A percentile compares a stretch with the other conserved stretches of the same genome.
Conservation (phyloP, 2,888 invertebrate genomes). For the Hipparchia semele region DNA sequence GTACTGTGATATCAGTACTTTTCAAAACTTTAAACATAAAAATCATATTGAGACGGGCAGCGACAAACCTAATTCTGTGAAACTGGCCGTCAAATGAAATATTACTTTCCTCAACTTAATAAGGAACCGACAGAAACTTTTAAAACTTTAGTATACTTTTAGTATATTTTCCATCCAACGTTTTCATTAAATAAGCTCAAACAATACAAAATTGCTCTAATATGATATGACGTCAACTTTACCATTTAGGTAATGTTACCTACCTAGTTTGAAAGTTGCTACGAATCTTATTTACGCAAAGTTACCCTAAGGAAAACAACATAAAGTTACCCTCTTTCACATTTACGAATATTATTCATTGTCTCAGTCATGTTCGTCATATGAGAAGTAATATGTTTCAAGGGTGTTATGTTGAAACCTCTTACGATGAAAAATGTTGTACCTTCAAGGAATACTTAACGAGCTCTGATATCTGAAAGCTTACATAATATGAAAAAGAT, state of each 20-base stretch:
- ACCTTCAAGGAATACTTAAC: conserved; percentile 24
- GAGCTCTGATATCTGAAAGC: conserved; percentile 22
- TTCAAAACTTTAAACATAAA: background rate
- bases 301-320: conserved; percentile 34
- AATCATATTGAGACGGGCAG: conserved; percentile 19
- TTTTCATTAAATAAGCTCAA: conserved; percentile 25
- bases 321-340: conserved; percentile 31
- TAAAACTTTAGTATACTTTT: conserved; percentile 21
- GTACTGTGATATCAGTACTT: background rate
- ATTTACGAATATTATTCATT: conserved; percentile 35
- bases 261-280: conserved; percentile 23
- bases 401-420: conserved; percentile 34
- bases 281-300: conserved; percentile 31
- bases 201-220: conserved; percentile 21
- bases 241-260: conserved; percentile 24
- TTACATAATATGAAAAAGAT: background rate
- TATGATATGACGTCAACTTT: conserved; percentile 32
- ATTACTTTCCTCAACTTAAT: conserved; percentile 30
- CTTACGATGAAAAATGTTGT: conserved; percentile 28
- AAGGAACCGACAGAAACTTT: conserved; percentile 28
- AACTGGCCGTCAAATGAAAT: conserved; percentile 30
- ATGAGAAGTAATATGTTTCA: conserved; percentile 31
- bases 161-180: conserved; percentile 27
- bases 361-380: conserved; percentile 28
- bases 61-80: conserved; percentile 23